phyloP scores from a whole-genome alignment of 2,113 vertebrate species.

The Aspidoscelis tigris region DNA sequence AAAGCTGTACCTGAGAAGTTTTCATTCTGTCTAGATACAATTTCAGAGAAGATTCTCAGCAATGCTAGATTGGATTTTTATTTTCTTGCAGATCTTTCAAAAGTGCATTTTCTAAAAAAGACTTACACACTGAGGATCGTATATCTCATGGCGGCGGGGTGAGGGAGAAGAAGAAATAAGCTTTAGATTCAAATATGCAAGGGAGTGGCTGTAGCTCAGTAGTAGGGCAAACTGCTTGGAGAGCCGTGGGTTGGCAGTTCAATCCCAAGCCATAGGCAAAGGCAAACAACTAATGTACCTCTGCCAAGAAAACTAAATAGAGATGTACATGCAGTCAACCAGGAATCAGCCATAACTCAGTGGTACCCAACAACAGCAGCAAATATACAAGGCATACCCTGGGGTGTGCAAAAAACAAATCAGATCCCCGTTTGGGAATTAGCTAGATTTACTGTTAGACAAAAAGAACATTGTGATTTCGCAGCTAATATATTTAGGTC shows the following conservation, averaged over 20 bases:
- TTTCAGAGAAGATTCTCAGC: background rate
- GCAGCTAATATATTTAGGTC: background rate
- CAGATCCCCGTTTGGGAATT: slow-evolving; percentile 24
- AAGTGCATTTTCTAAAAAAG: background rate
- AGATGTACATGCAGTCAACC: background rate
- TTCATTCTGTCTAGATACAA: no score
- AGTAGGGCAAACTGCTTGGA: no score
- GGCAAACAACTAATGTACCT: no score
- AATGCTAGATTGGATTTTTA: background rate
- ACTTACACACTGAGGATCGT: background rate
- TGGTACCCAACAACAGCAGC: background rate
- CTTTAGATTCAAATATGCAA: no score
- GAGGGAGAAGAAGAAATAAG: no score
- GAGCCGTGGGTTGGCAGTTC: no score
- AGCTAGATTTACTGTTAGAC: slow-evolving; percentile 3
- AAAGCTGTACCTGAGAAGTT: no score
- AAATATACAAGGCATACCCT: background rate
- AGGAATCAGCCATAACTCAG: background rate
- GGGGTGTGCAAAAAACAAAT: slow-evolving; percentile 3
- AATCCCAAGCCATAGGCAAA: no score
- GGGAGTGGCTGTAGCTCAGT: no score
- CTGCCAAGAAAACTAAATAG: no score
- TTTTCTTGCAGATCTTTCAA: background rate
- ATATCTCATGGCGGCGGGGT: background rate
- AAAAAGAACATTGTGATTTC: background rate